Conservation (phyloP, 2,888 invertebrate species). For the Apamea monoglypha region DNA sequence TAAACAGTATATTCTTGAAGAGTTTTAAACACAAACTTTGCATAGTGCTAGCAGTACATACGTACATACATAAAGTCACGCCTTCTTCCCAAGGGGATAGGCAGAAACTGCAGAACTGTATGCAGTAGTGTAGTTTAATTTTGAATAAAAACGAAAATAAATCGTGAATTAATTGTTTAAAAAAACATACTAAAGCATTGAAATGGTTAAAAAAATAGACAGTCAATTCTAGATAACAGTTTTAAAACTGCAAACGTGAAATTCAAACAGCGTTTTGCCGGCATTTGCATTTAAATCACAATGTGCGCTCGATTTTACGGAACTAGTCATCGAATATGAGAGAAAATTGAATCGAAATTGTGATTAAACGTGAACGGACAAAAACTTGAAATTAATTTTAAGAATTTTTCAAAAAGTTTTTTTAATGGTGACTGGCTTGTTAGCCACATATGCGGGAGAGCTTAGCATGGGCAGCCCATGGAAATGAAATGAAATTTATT, state of each 20-base stretch:
- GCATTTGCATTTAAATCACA: slow-evolving; percentile 46
- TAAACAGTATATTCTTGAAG: background rate
- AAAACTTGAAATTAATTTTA: background rate
- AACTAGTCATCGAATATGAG: slow-evolving; percentile 7
- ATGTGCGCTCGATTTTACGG: slow-evolving; percentile 11
- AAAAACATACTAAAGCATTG: background rate
- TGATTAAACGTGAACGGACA: slow-evolving; percentile 18
- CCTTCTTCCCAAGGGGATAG: too few species aligned
- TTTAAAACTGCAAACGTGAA: slow-evolving; percentile 20
- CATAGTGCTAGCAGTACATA: too few species aligned
- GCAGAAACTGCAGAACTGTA: too few species aligned
- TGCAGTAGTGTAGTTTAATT: background rate
- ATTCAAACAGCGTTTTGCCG: slow-evolving; percentile 16
- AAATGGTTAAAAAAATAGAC: slow-evolving; percentile 3
- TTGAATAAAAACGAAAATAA: background rate
- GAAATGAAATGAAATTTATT: background rate
- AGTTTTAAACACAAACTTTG: background rate
- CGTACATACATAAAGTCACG: too few species aligned
- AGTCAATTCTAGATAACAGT: slow-evolving; percentile 14
- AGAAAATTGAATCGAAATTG: slow-evolving; percentile 5
- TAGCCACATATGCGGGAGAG: background rate
- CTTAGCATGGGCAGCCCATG: background rate
- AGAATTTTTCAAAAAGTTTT: too few species aligned
- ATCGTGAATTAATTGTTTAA: background rate
- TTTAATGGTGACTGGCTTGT: background rate